Conservation (phyloP, 2,888 invertebrate species). For the Adelphocoris suturalis region DNA sequence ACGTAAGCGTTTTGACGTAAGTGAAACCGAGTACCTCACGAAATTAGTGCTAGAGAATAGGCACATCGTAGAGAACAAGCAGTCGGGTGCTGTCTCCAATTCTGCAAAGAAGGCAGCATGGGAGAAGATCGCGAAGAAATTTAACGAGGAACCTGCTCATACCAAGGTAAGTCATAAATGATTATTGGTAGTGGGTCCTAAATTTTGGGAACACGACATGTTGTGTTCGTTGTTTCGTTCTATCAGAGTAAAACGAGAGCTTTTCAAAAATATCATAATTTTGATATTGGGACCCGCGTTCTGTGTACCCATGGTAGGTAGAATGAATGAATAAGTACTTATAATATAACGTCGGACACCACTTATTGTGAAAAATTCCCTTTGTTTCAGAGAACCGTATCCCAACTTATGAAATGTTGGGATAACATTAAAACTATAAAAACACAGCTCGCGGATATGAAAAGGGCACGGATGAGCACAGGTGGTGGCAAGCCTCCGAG, state of each 20-base stretch:
- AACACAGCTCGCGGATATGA: not conserved
- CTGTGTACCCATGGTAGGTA: not conserved
- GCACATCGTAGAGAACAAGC: no score
- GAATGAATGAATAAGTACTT: not conserved
- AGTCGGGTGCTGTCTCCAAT: no score
- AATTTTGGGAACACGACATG: conserved; percentile 1
- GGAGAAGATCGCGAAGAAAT: no score
- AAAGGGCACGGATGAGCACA: conserved; percentile 31
- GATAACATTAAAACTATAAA: conserved; percentile 12
- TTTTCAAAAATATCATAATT: not conserved
- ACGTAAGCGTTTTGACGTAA: no score
- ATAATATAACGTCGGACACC: not conserved
- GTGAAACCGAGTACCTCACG: no score
- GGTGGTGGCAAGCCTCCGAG: conserved; percentile 31
- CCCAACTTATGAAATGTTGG: conserved; percentile 51
- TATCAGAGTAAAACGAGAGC: conserved; percentile 8
- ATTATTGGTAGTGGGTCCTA: not conserved
- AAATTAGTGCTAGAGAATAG: no score
- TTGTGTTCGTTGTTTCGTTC: conserved; percentile 4
- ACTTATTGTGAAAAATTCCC: conserved; percentile 4
- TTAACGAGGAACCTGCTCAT: no score
- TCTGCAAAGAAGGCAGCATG: no score
- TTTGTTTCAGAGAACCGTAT: conserved; percentile 32
- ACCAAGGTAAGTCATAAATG: no score
- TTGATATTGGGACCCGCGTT: not conserved